Percentiles rank a stretch among this genome's conserved stretches.
Evolutionary conservation across 1,140 invertebrate species (phyloP).

Genomic region (Drosophila nigrodunni): DNA sequence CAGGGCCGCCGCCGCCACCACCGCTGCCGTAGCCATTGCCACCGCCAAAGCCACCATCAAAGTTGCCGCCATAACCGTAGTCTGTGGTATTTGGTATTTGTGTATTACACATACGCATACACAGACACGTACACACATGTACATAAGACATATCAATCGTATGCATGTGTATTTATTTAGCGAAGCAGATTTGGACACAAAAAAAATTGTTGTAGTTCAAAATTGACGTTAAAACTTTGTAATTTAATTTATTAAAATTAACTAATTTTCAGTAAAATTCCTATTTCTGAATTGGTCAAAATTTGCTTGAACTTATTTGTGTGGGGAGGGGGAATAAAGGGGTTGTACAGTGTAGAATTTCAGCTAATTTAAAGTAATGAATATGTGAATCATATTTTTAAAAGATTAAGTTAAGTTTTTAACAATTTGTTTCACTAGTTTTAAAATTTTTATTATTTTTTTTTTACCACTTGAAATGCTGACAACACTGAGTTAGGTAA

Average conservation of each 20-base stretch:
- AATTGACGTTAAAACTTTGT: slow-evolving; percentile 58
- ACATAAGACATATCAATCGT: no score
- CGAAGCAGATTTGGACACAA: slow-evolving; percentile 47
- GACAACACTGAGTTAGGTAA: no score
- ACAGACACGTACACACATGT: no score
- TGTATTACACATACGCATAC: background rate
- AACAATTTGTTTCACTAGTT: no score
- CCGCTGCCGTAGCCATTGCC: slow-evolving; percentile 61
- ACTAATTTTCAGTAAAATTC: slow-evolving; percentile 15
- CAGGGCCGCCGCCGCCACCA: slow-evolving; percentile 61
- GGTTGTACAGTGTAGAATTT: background rate
- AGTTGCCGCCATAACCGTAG: slow-evolving; percentile 83
- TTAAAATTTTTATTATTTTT: no score
- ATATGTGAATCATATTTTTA: no score
- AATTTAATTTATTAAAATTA: slow-evolving; percentile 15
- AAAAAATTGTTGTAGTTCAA: slow-evolving; percentile 43
- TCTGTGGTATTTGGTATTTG: slow-evolving; percentile 56
- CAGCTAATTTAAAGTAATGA: no score
- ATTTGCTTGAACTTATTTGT: slow-evolving; percentile 46
- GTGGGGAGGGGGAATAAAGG: background rate
- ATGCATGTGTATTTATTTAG: no score
- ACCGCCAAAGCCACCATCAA: slow-evolving; percentile 81
- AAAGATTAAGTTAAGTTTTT: no score
- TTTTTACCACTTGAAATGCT: no score
- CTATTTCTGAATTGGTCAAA: slow-evolving; percentile 68